A percentile compares a stretch with the other conserved stretches of the same genome.
Evolutionary conservation across 2,888 invertebrate species (phyloP).

Genomic region (Drosophila mimetica): DNA sequence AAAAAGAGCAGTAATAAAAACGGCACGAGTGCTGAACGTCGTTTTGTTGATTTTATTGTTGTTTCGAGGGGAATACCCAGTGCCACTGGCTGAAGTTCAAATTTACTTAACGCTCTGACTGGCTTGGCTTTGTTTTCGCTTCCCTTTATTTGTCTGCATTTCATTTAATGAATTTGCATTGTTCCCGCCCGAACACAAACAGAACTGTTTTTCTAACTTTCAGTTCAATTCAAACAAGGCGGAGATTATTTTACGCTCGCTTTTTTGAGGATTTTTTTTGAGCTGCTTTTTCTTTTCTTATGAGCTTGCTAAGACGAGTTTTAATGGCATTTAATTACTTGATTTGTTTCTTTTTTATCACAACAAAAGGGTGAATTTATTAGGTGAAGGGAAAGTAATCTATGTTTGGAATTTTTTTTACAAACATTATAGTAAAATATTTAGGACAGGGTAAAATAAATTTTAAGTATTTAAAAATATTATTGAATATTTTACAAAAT

Average conservation of each 20-base stretch:
- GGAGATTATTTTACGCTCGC: constrained; percentile 4
- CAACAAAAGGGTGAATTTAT: not conserved
- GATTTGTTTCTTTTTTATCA: not conserved
- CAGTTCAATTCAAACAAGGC: constrained; percentile 13
- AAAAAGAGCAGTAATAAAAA: constrained; percentile 26
- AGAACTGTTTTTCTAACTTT: constrained; percentile 15
- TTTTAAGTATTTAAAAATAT: no score
- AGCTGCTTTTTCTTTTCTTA: not conserved
- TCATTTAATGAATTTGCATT: constrained; percentile 41
- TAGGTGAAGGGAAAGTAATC: no score
- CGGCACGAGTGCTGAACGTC: constrained; percentile 32
- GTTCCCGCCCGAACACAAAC: constrained; percentile 22
- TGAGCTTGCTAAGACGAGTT: not conserved
- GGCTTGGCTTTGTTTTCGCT: constrained; percentile 51
- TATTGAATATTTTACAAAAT: no score
- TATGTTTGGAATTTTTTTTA: no score
- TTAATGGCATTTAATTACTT: constrained; percentile 25
- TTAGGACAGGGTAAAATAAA: no score
- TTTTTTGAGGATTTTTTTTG: not conserved
- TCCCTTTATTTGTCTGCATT: constrained; percentile 21
- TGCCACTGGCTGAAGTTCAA: constrained; percentile 43
- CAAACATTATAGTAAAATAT: no score
- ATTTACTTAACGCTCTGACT: constrained; percentile 41
- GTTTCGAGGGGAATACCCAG: constrained; percentile 10
- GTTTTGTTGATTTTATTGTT: constrained; percentile 53